A percentile compares a stretch with the other conserved stretches of the same genome.
These are phyloP conservation scores for Sakesphorus luctuosus DNA, from an alignment of 2,113 vertebrate species.

Conservation along the genomic window DNA sequence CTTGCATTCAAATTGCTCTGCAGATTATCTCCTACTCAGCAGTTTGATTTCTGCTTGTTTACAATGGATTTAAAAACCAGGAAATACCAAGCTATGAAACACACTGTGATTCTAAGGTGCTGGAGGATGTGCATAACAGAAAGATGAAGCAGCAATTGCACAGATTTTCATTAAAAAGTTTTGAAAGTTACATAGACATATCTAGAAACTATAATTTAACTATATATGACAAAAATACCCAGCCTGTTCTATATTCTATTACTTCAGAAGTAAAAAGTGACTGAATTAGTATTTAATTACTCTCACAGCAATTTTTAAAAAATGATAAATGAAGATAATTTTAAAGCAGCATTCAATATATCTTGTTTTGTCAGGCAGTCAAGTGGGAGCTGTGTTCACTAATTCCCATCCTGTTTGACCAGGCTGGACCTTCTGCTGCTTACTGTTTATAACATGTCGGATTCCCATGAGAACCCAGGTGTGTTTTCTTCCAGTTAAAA, in stretches of 20 bases:
- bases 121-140: neutral
- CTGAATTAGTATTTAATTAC: neutral
- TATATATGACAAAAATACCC: neutral
- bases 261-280: neutral
- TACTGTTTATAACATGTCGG: neutral
- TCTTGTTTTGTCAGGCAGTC: neutral
- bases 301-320: neutral
- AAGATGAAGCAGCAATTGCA: neutral
- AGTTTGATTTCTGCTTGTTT: neutral
- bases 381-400: neutral
- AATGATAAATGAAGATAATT: rapidly evolving
- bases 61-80: neutral
- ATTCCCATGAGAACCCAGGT: neutral
- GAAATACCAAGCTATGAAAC: neutral
- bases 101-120: neutral
- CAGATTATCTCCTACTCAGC: neutral
- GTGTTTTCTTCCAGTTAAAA: neutral
- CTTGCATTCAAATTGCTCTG: neutral
- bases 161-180: neutral
- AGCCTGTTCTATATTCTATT: neutral
- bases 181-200: neutral
- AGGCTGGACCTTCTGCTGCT: neutral
- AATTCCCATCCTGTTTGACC: neutral
- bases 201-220: neutral
- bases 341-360: neutral